A percentile compares a stretch with the other conserved stretches of the same genome.
Evolutionary conservation across 1,140 invertebrate species (phyloP).

Genomic region (Anastatus disparis): DNA sequence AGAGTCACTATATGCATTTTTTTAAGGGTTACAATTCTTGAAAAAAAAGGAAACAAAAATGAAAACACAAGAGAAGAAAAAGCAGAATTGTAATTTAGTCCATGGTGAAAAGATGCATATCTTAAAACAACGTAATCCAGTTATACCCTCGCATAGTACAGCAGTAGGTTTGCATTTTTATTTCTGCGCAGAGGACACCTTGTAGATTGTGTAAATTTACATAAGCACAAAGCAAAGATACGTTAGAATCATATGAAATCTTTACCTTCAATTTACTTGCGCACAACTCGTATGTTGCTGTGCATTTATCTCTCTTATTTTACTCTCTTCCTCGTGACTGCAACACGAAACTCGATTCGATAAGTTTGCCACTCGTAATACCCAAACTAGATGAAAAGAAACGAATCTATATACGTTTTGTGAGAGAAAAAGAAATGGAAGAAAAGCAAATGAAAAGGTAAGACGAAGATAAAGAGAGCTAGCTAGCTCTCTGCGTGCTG

Average conservation of each 20-base stretch:
- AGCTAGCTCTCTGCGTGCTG: background rate
- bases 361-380: constrained; percentile 47
- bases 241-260: background rate
- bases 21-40: background rate
- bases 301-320: too few relatives aligned
- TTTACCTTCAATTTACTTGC: too few relatives aligned
- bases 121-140: constrained; percentile 6
- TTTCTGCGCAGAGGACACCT: constrained; percentile 1
- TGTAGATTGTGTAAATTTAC: constrained; percentile 11
- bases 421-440: too few relatives aligned
- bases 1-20: too few relatives aligned
- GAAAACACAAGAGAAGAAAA: too few relatives aligned
- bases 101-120: constrained; percentile 9
- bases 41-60: too few relatives aligned
- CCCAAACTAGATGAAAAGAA: constrained; percentile 28
- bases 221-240: constrained; percentile 9
- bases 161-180: background rate
- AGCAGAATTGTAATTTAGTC: background rate
- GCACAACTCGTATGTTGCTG: constrained; percentile 5
- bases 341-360: constrained; percentile 44
- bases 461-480: constrained; percentile 26
- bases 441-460: constrained; percentile 12
- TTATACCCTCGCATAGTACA: background rate
- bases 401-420: too few relatives aligned
- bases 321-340: constrained; percentile 34